A percentile compares a stretch with the other conserved stretches of the same genome.
Evolutionary conservation across 2,113 vertebrate genomes (phyloP).

Genomic region (Scortum barcoo): DNA sequence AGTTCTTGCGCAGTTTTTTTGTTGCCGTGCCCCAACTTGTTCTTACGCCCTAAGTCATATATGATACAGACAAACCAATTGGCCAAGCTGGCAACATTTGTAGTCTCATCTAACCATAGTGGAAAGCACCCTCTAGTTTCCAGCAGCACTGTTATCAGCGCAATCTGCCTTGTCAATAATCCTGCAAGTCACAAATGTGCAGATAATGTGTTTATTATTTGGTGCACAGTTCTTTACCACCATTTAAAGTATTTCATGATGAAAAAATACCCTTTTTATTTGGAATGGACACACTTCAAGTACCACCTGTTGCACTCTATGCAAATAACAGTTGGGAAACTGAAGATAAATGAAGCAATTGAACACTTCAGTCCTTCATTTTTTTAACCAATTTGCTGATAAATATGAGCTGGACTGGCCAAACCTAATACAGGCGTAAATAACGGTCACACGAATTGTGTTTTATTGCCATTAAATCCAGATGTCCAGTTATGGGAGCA

Average conservation of each 20-base stretch:
- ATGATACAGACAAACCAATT: neutral
- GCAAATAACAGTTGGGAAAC: slow-evolving; percentile 1
- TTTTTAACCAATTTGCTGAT: slow-evolving; percentile 40
- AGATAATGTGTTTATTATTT: neutral
- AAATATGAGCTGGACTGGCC: slow-evolving; percentile 33
- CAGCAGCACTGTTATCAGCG: neutral
- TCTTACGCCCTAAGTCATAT: neutral
- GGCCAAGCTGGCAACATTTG: neutral
- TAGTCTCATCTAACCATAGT: neutral
- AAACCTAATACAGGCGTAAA: slow-evolving; percentile 49
- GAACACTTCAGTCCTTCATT: slow-evolving; percentile 8
- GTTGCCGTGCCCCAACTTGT: neutral
- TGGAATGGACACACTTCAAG: neutral
- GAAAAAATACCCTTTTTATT: neutral
- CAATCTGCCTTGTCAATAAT: neutral
- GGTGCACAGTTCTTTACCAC: neutral
- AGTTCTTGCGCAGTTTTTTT: neutral
- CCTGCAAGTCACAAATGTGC: neutral
- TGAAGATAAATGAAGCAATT: slow-evolving; percentile 22
- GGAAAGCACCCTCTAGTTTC: neutral
- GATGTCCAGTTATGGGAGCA: slow-evolving; percentile 75
- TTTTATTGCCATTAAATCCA: slow-evolving; percentile 80
- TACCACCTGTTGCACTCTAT: neutral
- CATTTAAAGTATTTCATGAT: neutral
- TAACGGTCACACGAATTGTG: slow-evolving; percentile 60